Evolutionary conservation across 1,140 invertebrate species (phyloP), one percentile per base, ranked within the genome.

Genomic region (Drosophila pachea): DNA sequence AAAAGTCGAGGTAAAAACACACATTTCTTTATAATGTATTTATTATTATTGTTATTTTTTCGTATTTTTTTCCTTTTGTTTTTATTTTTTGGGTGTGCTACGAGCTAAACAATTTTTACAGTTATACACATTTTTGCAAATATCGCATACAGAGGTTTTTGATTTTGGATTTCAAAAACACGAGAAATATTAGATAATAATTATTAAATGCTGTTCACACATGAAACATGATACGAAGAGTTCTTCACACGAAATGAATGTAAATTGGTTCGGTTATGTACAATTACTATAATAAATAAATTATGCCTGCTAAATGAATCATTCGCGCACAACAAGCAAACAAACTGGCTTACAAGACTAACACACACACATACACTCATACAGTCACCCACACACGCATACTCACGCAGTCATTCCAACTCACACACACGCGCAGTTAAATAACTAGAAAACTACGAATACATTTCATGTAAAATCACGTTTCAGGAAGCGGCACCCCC

Each of bases 381-480:
- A 65, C 66, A 73, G 59, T 50, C 68, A 61, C 49, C 38, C 42
- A 58, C 43, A 33, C 16, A 42, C 58, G 52, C 35, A 14, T 22
- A 55, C 7, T 54, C 48, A 38, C 33, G 48, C 40, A 43, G n/a
- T 43, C 40, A 14, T 22, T 22, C 22, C 1, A 22, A 22, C 22
- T 22, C 22, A 22, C 3, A 22, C 22, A 22, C 22, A 22, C 3
- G 22, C 22, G 22, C 52, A 63, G 22, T 35, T 22, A 43, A 52
- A 7, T 59, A 29, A 60, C 60, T 83, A 82, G 31, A 75, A 16
- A 69, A 59, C 79, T 86, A 86, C 65, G 74, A 86, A 86, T 86
- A 86, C 81, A 86, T 77, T 86, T 86, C 31, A 77, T 84, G 81
- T 84, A 84, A 86, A 84, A 84, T 84, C 79, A 84, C 79, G 79